phyloP scores from a whole-genome alignment of 2,797 vertebrate genomes.

The Heterohyrax brucei region DNA sequence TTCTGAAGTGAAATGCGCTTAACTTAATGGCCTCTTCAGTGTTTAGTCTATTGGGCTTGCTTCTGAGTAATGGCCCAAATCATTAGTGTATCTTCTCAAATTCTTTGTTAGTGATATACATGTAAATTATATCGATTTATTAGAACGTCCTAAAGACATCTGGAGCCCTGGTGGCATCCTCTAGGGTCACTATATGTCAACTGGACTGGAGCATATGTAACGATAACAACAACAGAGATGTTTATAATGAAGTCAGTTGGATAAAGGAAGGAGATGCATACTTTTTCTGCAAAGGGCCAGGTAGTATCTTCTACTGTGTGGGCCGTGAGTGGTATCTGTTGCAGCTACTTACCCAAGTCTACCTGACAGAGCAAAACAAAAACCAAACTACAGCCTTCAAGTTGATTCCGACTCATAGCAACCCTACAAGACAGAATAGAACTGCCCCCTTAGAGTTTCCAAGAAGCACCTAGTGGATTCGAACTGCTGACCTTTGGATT shows the following conservation, averaged over 20 bases:
- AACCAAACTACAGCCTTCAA: too few species aligned
- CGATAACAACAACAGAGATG: too few species aligned
- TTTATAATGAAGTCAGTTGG: background rate
- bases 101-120: background rate
- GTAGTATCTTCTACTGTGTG: background rate
- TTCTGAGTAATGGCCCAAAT: background rate
- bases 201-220: too few species aligned
- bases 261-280: background rate
- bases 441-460: too few species aligned
- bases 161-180: too few species aligned
- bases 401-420: too few species aligned
- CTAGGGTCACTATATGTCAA: too few species aligned
- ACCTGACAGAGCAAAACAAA: background rate
- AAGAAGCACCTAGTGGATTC: too few species aligned
- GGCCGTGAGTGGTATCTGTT: fast-evolving
- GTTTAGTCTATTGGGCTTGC: background rate
- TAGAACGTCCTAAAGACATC: background rate
- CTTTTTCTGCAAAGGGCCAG: background rate
- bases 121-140: background rate
- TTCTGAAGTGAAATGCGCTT: background rate
- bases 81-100: background rate
- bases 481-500: too few species aligned
- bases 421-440: too few species aligned
- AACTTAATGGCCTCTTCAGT: background rate
- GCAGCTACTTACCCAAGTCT: background rate